These are phyloP conservation scores for Chaetodon auriga DNA, from an alignment of 2,113 vertebrate genomes.

Conservation along the genomic window DNA sequence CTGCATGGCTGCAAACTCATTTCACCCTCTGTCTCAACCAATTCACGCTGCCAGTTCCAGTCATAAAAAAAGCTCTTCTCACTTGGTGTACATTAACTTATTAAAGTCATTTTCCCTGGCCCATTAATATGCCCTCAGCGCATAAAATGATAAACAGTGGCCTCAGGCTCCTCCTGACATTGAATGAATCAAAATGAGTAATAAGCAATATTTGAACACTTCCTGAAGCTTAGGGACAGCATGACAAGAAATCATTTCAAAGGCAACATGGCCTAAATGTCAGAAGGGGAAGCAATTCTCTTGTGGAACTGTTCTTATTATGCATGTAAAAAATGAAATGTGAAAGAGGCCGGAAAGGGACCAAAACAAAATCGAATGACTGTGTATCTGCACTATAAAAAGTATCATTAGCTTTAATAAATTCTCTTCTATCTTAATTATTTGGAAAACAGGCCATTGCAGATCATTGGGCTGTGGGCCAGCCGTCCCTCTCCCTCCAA, in stretches of 20 bases:
- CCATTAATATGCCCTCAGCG: conserved; percentile 64
- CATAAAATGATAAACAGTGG: conserved; percentile 63
- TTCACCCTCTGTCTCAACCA: conserved; percentile 56
- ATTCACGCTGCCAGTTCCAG: conserved; percentile 57
- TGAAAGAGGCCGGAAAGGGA: conserved; percentile 8
- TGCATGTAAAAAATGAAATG: conserved; percentile 30
- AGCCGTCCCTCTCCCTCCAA: conserved; percentile 23
- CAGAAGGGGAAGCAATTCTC: conserved; percentile 46
- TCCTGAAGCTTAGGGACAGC: conserved; percentile 28
- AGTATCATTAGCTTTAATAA: conserved; percentile 51
- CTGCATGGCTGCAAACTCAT: conserved; percentile 53
- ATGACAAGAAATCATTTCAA: conserved; percentile 56
- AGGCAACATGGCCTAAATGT: conserved; percentile 53
- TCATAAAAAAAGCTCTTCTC: conserved; percentile 51
- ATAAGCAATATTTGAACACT: conserved; percentile 59
- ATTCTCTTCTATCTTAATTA: conserved; percentile 58
- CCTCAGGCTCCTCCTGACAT: conserved; percentile 44
- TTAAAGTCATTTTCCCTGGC: conserved; percentile 59
- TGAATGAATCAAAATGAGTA: conserved; percentile 59
- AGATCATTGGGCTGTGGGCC: conserved; percentile 29
- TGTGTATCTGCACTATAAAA: conserved; percentile 18
- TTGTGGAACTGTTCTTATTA: conserved; percentile 41
- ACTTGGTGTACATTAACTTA: conserved; percentile 62
- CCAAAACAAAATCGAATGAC: conserved; percentile 18
- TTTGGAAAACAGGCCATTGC: conserved; percentile 41